Evolutionary conservation across 2,888 invertebrate species (phyloP), one percentile per base, ranked within the genome.

Genomic region (Tenthredo scrophulariae): DNA sequence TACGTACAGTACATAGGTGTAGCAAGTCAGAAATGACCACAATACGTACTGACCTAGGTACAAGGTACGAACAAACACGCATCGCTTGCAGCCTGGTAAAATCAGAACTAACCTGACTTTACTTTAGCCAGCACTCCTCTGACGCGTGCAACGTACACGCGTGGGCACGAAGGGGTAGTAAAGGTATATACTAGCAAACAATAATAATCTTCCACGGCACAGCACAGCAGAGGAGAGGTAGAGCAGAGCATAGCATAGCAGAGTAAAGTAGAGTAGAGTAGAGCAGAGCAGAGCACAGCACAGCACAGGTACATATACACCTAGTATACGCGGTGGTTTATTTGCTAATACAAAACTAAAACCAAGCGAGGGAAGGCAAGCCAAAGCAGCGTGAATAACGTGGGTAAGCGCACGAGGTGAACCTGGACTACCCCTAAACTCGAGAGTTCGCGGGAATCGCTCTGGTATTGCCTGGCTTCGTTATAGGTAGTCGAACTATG

Each of bases 291-390:
- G 15, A 29, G 26, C 5, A 46, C 13, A 22, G 43, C 29, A 43
- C 2, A 13, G 46, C 26, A 62, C 26, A 62, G 62, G 62, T 62
- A 46, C 46, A 46, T 15, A 46, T 15, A 29, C 26, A 18, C 22
- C n/a, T 13, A 22, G 46, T 46, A 54, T 33, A 79, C 54, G 33
- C 33, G 37, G 54, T 50, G 79, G 43, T 79, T 79, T 79, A 79
- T 58, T 79, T 79, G 54, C 37, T 18, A 79, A 54, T 46, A 79
- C 79, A 26, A 79, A 58, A 58, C 79, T 58, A 79, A 79, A 79
- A 54, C 58, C 18, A 58, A 79, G 54, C 37, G 7, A 40, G 62
- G 62, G 13, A 62, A 80, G 62, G 80, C 29, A 26, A 62, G 26
- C 40, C 79, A 58, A 18, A 80, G 79, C 79, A 80, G 40, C 58